These are phyloP conservation scores for Drosophila kanapiae DNA, from an alignment of 1,140 invertebrate genomes.

Conservation along the genomic window DNA sequence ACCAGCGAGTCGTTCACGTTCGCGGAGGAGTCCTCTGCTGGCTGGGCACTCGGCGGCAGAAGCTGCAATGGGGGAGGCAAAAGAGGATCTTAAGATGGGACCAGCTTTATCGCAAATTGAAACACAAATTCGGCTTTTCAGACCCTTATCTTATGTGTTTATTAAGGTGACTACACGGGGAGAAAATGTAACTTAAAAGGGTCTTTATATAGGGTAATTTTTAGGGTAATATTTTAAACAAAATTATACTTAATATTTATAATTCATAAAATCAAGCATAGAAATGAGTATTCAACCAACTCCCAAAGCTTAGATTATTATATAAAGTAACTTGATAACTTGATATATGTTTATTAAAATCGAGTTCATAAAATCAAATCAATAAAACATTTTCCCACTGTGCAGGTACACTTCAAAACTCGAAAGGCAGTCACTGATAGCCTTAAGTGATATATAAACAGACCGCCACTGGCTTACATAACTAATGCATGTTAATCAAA, in stretches of 20 bases:
- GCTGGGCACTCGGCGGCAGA: slow-evolving; percentile 64
- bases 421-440: slow-evolving; percentile 13
- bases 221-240: too few species aligned
- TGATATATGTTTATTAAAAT: neutral
- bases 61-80: slow-evolving; percentile 54
- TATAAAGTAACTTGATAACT: too few species aligned
- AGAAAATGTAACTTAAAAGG: neutral
- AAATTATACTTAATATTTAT: neutral
- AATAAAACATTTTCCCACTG: slow-evolving; percentile 2
- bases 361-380: neutral
- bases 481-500: slow-evolving; percentile 76
- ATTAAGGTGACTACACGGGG: slow-evolving; percentile 9
- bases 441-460: slow-evolving; percentile 40
- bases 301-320: too few species aligned
- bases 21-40: slow-evolving; percentile 58
- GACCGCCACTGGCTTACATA: slow-evolving; percentile 69
- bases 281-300: neutral
- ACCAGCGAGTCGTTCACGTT: slow-evolving; percentile 73
- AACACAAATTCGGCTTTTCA: slow-evolving; percentile 31
- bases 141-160: slow-evolving; percentile 19
- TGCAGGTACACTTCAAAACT: slow-evolving; percentile 21
- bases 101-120: slow-evolving; percentile 36
- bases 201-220: too few species aligned
- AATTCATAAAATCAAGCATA: neutral
- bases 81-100: slow-evolving; percentile 3